phyloP scores from a whole-genome alignment of 35 echinoderm and acorn worm species.

The Diadema setosum region DNA sequence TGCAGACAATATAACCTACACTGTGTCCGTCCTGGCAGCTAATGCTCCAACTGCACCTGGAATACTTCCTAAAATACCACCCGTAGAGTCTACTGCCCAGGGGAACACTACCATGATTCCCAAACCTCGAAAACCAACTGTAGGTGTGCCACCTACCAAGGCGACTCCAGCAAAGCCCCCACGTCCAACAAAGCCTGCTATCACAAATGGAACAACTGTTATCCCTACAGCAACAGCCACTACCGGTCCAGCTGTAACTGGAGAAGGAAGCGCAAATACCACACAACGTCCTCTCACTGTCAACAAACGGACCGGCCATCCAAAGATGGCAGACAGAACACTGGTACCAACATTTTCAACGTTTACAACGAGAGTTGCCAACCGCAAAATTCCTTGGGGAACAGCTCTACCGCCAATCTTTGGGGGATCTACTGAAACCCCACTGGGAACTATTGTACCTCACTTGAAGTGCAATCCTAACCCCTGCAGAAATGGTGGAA shows the following conservation, averaged over 20 bases:
- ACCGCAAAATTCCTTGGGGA: not conserved
- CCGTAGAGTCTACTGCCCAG: not conserved
- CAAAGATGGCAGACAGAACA: conserved; percentile 2
- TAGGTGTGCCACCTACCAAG: not conserved
- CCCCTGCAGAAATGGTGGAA: conserved; percentile 73
- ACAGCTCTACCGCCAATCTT: not conserved
- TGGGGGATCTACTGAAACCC: not conserved
- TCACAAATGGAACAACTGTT: not conserved
- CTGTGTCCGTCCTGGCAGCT: not conserved
- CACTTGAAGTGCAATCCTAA: conserved; percentile 56
- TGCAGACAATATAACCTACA: conserved; percentile 3
- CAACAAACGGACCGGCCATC: not conserved
- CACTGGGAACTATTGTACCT: not conserved
- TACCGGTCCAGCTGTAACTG: not conserved
- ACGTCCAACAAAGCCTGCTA: not conserved
- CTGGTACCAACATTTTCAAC: not conserved
- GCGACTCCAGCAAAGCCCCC: not conserved
- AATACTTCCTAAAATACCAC: not conserved
- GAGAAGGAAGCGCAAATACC: not conserved
- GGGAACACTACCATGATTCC: not conserved
- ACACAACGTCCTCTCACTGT: not conserved
- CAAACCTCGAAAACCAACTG: not conserved
- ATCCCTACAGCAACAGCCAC: not conserved
- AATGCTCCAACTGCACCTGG: conserved; percentile 10
- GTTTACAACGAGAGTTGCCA: not conserved